Evolutionary conservation across 2,113 vertebrate species (phyloP).

Genomic region (Colaptes auratus): DNA sequence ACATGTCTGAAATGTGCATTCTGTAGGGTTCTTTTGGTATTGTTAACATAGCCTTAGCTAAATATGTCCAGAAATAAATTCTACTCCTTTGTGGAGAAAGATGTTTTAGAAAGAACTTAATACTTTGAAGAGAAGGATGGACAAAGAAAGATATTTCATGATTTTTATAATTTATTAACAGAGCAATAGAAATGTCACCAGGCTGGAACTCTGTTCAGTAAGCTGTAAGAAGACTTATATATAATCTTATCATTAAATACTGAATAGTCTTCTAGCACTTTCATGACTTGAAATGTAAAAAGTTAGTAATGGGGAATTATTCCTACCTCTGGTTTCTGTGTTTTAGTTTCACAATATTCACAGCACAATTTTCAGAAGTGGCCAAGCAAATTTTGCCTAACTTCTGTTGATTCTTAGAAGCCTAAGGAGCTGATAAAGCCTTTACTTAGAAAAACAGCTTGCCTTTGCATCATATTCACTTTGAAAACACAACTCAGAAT

Average conservation of each 20-base stretch:
- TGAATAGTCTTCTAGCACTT: neutral
- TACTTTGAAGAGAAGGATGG: neutral
- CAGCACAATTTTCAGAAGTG: neutral
- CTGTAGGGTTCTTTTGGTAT: neutral
- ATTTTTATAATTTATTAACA: neutral
- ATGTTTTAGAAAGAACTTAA: neutral
- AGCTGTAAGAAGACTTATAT: neutral
- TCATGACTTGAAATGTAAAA: neutral
- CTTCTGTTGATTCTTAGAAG: neutral
- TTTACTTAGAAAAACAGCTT: neutral
- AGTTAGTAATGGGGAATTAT: neutral
- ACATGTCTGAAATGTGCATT: neutral
- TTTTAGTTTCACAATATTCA: neutral
- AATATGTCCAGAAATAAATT: neutral
- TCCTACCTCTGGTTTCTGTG: neutral
- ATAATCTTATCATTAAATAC: neutral
- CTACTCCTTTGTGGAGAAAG: neutral
- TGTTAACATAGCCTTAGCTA: accelerated
- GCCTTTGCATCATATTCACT: neutral
- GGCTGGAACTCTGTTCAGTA: neutral
- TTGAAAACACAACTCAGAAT: neutral
- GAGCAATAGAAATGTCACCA: neutral
- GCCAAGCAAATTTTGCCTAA: neutral
- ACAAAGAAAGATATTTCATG: neutral
- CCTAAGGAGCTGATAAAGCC: neutral